phyloP scores from a whole-genome alignment of 2,797 vertebrate species.

The Gymnoscopelus microlampas region DNA sequence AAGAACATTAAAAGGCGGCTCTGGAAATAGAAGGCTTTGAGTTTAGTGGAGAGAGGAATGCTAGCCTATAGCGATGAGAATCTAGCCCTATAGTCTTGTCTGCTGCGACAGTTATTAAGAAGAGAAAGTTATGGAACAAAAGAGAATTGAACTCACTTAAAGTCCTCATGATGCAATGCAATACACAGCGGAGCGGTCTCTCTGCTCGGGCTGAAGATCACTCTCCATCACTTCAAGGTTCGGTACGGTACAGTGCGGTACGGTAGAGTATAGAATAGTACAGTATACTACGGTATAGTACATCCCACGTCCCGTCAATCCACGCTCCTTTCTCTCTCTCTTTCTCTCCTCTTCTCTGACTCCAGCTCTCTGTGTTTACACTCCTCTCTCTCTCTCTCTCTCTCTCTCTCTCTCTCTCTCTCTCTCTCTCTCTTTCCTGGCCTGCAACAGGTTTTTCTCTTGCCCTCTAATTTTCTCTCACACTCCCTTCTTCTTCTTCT shows the following conservation, averaged over 20 bases:
- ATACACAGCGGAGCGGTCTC: neutral
- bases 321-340: neutral
- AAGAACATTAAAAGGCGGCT: constrained; percentile 11
- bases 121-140: neutral
- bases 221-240: neutral
- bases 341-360: neutral
- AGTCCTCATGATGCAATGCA: constrained; percentile 68
- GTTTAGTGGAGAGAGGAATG: too few species aligned
- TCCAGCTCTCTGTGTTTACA: neutral
- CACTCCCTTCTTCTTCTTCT: neutral
- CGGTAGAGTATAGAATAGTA: too few species aligned
- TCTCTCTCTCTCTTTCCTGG: constrained; percentile 47
- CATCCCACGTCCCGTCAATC: neutral
- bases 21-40: constrained; percentile 38
- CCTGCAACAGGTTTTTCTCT: neutral
- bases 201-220: constrained; percentile 4
- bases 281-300: neutral
- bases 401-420: constrained; percentile 34
- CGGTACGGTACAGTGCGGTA: neutral
- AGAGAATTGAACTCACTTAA: constrained; percentile 66
- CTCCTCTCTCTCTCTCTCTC: neutral
- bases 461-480: neutral
- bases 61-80: too few species aligned
- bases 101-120: too few species aligned
- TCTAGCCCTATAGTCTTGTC: too few species aligned